Evolutionary conservation across 2,888 invertebrate genomes (phyloP), one percentile per base, ranked within the genome.

Genomic region (Chymomyza caudatula): DNA sequence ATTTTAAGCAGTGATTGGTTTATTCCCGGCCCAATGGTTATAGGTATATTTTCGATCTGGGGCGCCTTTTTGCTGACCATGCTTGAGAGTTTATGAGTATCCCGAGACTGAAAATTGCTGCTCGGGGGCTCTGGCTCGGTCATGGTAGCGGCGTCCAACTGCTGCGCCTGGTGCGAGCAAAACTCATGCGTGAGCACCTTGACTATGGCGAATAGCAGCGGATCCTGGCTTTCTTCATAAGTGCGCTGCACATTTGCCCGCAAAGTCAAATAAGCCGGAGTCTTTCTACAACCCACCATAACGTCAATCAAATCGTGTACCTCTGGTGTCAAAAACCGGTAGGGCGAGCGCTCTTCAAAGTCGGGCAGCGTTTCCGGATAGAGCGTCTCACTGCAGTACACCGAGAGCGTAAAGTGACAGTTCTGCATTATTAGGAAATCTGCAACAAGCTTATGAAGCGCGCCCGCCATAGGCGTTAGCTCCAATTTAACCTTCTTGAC

Each of bases 341-440:
- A 90, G 37, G 77, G 69, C 0, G 65, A 54, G 1, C 70, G 71
- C n/a, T 63, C 59, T 60, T 88, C 87, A 64, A 90, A 90, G 63
- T 89, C 84, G 0, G 90, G 90, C 61, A 90, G 43, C 4, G 82
- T 77, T n/a, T 88, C 86, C 2, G 88, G 87, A 62, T 86, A 88
- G 2, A 89, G 89, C 23, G 88, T 84, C 76, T 91, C 90, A 2
- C 88, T 88, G 66, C 88, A 88, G 76, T 88, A 90, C 8, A 90
- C 90, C 1, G 90, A 90, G 6, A 90, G 71, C 6, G 90, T 80
- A 47, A 88, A 90, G 61, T 90, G 90, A 55, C 89, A 90, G 64
- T 90, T 89, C 66, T 90, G 88, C 4, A 85, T 84, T 63, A 89
- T 89, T 2, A 91, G 83, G 61, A 90, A 90, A 66, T 90, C 90